Conservation (phyloP, 2,888 invertebrate genomes). For the Hypercompe scribonia region DNA sequence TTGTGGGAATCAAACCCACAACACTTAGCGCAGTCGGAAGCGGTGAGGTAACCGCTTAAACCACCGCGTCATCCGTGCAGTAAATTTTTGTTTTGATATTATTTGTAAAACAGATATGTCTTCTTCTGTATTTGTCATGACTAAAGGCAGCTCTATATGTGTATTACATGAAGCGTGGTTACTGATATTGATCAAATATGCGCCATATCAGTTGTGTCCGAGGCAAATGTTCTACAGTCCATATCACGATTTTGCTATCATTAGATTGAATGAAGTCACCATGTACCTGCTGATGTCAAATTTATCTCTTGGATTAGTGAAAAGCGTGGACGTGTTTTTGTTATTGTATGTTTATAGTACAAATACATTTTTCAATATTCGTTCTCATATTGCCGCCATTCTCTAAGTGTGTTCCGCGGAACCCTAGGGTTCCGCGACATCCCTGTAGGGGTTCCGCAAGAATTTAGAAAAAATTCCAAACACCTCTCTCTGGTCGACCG, state of each 20-base stretch:
- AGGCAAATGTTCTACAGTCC: background rate
- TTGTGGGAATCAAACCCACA: too few species aligned
- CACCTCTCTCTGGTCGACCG: too few species aligned
- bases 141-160: background rate
- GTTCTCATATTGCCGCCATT: too few species aligned
- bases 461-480: too few species aligned
- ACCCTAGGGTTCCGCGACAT: too few species aligned
- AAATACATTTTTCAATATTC: too few species aligned
- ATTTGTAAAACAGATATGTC: background rate
- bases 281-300: background rate
- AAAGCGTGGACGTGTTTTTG: background rate
- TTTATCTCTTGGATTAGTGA: background rate
- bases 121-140: background rate
- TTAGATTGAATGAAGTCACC: background rate
- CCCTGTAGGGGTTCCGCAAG: too few species aligned
- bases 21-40: too few species aligned
- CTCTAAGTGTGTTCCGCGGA: too few species aligned
- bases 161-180: background rate
- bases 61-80: too few species aligned
- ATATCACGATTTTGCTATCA: background rate
- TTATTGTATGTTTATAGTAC: too few species aligned
- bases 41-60: too few species aligned
- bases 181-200: background rate
- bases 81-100: background rate
- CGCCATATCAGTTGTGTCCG: background rate